phyloP scores from a whole-genome alignment of 92 coral and sea anemone species.

The Pocillopora meandrina region DNA sequence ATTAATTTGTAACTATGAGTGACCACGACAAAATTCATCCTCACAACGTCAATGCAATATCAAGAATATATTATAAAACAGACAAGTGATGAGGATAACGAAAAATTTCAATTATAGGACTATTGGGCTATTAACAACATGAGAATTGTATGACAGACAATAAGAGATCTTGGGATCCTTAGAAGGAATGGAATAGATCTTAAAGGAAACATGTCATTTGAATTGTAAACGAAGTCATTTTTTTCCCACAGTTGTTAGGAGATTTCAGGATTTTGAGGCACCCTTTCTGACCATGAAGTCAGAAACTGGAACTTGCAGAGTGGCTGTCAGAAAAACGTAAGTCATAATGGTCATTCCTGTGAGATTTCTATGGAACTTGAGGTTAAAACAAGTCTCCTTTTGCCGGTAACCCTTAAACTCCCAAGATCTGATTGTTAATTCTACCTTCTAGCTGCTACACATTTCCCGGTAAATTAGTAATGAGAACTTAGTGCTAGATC shows the following conservation, averaged over 20 bases:
- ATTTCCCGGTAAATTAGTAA: too few relatives aligned
- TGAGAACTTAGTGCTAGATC: too few relatives aligned
- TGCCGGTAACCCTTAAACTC: too few relatives aligned
- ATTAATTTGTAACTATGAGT: neutral
- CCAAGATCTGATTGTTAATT: too few relatives aligned
- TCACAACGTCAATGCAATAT: neutral
- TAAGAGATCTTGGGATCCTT: too few relatives aligned
- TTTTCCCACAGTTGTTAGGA: constrained; percentile 70
- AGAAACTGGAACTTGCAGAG: constrained; percentile 69
- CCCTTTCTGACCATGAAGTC: constrained; percentile 71
- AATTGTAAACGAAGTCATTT: neutral
- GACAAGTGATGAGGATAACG: neutral
- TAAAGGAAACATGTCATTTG: neutral
- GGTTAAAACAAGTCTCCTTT: neutral
- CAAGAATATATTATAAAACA: too few relatives aligned
- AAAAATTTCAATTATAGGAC: neutral
- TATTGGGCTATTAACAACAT: too few relatives aligned
- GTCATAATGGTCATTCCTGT: constrained; percentile 3
- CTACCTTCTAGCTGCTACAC: too few relatives aligned
- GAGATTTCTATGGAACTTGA: neutral
- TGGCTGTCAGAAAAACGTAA: constrained; percentile 91
- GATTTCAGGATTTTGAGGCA: constrained; percentile 86
- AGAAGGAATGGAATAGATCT: neutral
- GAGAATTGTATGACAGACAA: too few relatives aligned
- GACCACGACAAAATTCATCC: too few relatives aligned